Percentiles rank a stretch among this genome's conserved stretches.
phyloP scores from a whole-genome alignment of 1,140 invertebrate genomes.

The Micrasema minimum region DNA sequence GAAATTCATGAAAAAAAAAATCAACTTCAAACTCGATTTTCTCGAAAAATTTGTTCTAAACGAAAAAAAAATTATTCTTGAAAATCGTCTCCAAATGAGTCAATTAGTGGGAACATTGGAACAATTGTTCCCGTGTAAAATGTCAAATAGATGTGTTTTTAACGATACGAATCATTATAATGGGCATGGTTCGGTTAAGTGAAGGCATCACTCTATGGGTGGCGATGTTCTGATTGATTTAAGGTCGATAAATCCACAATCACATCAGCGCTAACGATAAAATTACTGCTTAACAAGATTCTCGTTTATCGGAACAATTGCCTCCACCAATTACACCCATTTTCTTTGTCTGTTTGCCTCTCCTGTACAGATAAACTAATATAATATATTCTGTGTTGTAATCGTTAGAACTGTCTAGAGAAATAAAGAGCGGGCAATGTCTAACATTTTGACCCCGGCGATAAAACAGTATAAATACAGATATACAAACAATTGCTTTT shows the following conservation, averaged over 20 bases:
- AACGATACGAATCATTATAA: conserved; percentile 13
- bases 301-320: not conserved
- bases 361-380: not conserved
- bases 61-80: no score
- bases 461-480: no score
- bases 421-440: not conserved
- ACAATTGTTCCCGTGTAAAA: conserved; percentile 18
- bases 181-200: not conserved
- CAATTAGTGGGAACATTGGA: conserved; percentile 8
- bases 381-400: not conserved
- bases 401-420: no score
- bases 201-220: not conserved
- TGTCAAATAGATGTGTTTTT: conserved; percentile 33
- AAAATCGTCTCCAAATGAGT: no score
- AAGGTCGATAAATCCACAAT: conserved; percentile 23
- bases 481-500: not conserved
- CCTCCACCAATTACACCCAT: not conserved
- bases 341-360: not conserved
- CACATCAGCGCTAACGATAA: conserved; percentile 18
- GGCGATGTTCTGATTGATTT: conserved; percentile 20
- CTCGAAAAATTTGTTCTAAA: no score
- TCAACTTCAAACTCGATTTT: no score
- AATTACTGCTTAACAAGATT: conserved; percentile 8
- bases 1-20: no score
- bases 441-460: conserved; percentile 4